Evolutionary conservation across 2,113 vertebrate genomes (phyloP).

Genomic region (Bostrychus sinensis): DNA sequence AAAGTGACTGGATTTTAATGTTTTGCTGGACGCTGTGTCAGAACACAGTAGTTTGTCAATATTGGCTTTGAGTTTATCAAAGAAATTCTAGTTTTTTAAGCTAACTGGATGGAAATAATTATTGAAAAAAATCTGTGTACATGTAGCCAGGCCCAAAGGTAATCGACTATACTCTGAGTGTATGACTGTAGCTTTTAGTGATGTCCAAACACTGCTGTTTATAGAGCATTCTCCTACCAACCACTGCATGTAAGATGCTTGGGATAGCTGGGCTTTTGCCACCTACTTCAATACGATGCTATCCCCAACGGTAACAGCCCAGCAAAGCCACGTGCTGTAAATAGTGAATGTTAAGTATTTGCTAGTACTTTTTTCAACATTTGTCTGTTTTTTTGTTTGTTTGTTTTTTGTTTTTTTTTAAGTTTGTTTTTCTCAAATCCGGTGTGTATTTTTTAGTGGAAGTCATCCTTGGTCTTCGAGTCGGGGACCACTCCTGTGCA

Average conservation of each 20-base stretch:
- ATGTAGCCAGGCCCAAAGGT: background rate
- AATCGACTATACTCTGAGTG: constrained; percentile 64
- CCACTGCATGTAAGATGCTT: constrained; percentile 93
- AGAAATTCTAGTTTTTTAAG: too few species aligned
- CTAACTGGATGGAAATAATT: too few species aligned
- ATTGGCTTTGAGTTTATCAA: too few species aligned
- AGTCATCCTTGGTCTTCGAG: constrained; percentile 67
- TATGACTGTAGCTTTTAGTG: constrained; percentile 84
- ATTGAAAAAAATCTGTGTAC: background rate
- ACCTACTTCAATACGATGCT: constrained; percentile 72
- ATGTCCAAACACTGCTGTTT: constrained; percentile 89
- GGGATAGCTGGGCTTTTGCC: constrained; percentile 83
- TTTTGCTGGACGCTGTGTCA: too few species aligned
- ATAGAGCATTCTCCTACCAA: constrained; percentile 76
- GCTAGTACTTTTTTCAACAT: constrained; percentile 80
- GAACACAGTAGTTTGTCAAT: too few species aligned
- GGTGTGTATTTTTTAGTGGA: constrained; percentile 80
- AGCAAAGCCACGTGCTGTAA: constrained; percentile 84
- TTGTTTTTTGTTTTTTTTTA: constrained; percentile 63
- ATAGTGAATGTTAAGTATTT: constrained; percentile 96
- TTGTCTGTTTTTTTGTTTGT: constrained; percentile 54
- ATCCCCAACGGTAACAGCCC: constrained; percentile 82
- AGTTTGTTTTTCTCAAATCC: constrained; percentile 60
- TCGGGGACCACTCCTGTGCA: constrained; percentile 59
- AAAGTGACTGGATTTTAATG: too few species aligned